A percentile compares a stretch with the other conserved stretches of the same genome.
Conservation (phyloP, 1,140 invertebrate genomes). For the Argopecten irradians region DNA sequence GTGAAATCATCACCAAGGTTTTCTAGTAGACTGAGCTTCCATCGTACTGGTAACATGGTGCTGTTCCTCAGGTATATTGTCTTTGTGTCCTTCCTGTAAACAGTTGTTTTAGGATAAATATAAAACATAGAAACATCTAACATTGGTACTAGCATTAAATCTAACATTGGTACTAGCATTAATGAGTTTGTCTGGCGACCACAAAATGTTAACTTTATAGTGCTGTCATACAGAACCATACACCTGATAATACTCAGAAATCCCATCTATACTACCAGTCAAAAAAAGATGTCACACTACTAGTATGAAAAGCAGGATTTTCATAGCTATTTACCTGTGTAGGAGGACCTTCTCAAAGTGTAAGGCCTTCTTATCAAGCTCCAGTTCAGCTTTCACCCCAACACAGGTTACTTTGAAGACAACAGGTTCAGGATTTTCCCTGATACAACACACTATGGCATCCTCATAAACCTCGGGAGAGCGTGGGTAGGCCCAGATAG, state of each 20-base stretch:
- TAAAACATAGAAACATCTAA: too few relatives aligned
- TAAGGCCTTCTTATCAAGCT: conserved; percentile 75
- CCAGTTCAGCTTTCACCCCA: conserved; percentile 74
- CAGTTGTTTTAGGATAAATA: conserved; percentile 25
- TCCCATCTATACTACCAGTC: too few relatives aligned
- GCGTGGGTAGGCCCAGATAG: conserved; percentile 76
- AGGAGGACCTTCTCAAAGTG: conserved; percentile 77
- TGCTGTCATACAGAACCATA: too few relatives aligned
- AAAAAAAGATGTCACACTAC: too few relatives aligned
- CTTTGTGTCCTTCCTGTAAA: conserved; percentile 76
- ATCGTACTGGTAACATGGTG: conserved; percentile 76
- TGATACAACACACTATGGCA: conserved; percentile 75
- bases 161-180: too few relatives aligned
- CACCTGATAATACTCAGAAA: too few relatives aligned
- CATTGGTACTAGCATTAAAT: too few relatives aligned
- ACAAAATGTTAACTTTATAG: too few relatives aligned
- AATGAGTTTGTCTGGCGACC: too few relatives aligned
- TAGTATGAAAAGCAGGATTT: too few relatives aligned
- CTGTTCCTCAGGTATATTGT: conserved; percentile 76
- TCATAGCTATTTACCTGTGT: conserved; percentile 69
- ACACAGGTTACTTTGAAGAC: conserved; percentile 75
- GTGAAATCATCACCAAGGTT: conserved; percentile 77
- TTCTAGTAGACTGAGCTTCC: conserved; percentile 76
- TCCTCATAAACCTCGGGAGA: conserved; percentile 72
- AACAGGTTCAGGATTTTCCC: conserved; percentile 77